These are phyloP conservation scores for Heliconius himera DNA, from an alignment of 1,140 invertebrate genomes.

Conservation along the genomic window DNA sequence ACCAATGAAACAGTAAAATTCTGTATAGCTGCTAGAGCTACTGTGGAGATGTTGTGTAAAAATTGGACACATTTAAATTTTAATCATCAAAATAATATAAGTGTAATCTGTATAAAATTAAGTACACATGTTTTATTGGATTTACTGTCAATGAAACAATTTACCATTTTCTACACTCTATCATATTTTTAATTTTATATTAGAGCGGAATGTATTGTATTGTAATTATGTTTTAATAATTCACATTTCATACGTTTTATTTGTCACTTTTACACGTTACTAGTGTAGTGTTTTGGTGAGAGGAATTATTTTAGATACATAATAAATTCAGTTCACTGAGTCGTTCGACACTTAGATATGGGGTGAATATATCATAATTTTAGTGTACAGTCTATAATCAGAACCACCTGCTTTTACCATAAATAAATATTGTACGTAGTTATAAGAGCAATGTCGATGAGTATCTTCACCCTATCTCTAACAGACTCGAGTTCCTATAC, in stretches of 20 bases:
- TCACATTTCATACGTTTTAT: slow-evolving; percentile 31
- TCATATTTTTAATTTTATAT: slow-evolving; percentile 47
- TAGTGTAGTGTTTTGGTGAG: slow-evolving; percentile 44
- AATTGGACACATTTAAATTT: slow-evolving; percentile 2
- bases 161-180: slow-evolving; percentile 78
- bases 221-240: slow-evolving; percentile 24
- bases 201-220: slow-evolving; percentile 13
- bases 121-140: slow-evolving; percentile 66
- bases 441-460: slow-evolving; percentile 23
- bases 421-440: slow-evolving; percentile 42
- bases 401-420: slow-evolving; percentile 41
- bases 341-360: slow-evolving; percentile 50
- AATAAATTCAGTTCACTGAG: slow-evolving; percentile 56
- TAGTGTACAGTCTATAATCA: slow-evolving; percentile 40
- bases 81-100: slow-evolving; percentile 30
- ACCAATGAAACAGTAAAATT: slow-evolving; percentile 62
- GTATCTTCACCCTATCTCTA: slow-evolving; percentile 59
- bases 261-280: slow-evolving; percentile 32
- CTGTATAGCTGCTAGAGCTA: not conserved
- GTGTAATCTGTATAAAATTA: slow-evolving; percentile 28
- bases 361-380: slow-evolving; percentile 45
- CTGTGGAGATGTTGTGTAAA: not conserved
- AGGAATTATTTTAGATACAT: slow-evolving; percentile 50
- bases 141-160: slow-evolving; percentile 54
- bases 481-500: slow-evolving; percentile 72